A percentile compares a stretch with the other conserved stretches of the same genome.
Conservation (phyloP, 2,888 invertebrate genomes). For the Diloba caeruleocephala region DNA sequence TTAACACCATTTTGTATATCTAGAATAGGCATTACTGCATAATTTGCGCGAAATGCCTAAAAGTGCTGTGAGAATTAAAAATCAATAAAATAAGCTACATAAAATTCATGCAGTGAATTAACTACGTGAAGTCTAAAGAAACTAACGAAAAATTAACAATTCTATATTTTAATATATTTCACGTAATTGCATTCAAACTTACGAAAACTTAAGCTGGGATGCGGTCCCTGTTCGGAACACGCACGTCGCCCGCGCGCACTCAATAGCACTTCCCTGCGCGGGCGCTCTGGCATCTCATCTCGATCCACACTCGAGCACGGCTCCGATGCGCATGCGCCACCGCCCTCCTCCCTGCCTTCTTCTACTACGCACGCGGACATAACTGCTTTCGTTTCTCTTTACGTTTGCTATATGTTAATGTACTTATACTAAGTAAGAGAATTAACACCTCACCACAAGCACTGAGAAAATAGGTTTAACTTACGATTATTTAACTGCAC, state of each 20-base stretch:
- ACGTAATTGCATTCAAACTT: constrained; percentile 56
- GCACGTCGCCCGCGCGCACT: constrained; percentile 90
- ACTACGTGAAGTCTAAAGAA: no score
- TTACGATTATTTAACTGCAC: constrained; percentile 16
- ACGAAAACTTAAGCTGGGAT: constrained; percentile 88
- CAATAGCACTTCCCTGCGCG: constrained; percentile 86
- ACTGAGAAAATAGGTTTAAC: neutral
- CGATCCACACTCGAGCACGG: constrained; percentile 55
- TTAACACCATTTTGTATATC: no score
- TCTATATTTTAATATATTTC: neutral
- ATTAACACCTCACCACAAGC: neutral
- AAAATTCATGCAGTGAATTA: no score
- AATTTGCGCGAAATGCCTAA: neutral
- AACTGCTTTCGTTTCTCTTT: constrained; percentile 59
- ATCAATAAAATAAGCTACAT: no score
- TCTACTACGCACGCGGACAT: constrained; percentile 85
- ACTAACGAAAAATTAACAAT: neutral
- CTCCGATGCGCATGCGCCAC: constrained; percentile 65
- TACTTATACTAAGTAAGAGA: no score
- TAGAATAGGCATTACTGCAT: no score
- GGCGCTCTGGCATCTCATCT: constrained; percentile 78
- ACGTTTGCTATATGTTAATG: constrained; percentile 13
- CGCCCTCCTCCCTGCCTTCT: constrained; percentile 80
- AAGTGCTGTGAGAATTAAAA: no score
- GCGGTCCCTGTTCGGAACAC: constrained; percentile 92